Conservation (phyloP, 2,113 vertebrate species). For the Passer montanus region DNA sequence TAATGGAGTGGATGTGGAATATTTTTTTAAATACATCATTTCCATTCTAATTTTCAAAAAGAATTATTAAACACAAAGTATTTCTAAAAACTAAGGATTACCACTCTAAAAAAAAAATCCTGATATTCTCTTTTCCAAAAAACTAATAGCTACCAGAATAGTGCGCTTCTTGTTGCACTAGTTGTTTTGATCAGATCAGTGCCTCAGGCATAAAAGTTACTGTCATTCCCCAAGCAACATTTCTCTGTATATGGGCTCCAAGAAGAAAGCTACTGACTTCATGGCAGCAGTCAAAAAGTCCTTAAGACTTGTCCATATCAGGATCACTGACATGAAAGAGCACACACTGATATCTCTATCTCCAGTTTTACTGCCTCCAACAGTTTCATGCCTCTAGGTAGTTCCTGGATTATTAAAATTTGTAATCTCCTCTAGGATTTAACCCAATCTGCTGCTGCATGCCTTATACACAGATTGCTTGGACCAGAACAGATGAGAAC, state of each 20-base stretch:
- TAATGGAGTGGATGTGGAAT: not conserved
- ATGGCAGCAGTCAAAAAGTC: not conserved
- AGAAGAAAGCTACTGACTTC: not conserved
- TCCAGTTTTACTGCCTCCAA: not conserved
- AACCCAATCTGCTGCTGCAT: not conserved
- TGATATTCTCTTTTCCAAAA: not conserved
- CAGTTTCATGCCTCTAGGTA: not conserved
- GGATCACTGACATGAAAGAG: not conserved
- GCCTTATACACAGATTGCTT: not conserved
- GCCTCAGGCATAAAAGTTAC: not conserved
- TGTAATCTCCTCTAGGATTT: not conserved
- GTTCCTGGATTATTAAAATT: not conserved
- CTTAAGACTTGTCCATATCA: not conserved
- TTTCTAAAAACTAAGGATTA: not conserved
- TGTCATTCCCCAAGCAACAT: not conserved
- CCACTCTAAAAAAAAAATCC: not conserved
- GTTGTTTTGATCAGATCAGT: not conserved
- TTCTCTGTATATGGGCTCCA: not conserved
- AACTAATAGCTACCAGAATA: not conserved
- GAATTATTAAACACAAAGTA: not conserved
- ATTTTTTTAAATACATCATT: not conserved
- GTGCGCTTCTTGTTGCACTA: not conserved
- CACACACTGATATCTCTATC: not conserved
- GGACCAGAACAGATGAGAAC: not conserved
- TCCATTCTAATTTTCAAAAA: not conserved